Base-by-base conservation (phyloP, 1,140 invertebrate species). In the Procambarus clarkii region DNA sequence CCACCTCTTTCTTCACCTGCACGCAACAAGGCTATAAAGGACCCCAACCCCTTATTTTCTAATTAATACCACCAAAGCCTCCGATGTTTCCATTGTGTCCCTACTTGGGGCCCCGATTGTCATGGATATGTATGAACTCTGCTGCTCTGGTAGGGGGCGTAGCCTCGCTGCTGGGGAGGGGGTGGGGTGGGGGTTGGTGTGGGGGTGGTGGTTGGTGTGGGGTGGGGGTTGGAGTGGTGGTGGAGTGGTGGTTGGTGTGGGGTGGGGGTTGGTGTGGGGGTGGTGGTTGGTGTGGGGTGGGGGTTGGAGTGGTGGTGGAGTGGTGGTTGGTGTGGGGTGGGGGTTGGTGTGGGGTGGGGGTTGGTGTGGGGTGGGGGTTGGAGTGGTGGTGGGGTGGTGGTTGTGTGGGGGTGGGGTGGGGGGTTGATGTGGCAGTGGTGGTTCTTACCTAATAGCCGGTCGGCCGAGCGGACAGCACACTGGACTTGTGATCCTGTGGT, bases 11-110 rank as follows among this genome's bases (percentile, higher is more conserved):
- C 87, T 89, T 83, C 87, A 50, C 64, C 87, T 64, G 87, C 87
- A 89, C 87, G 87, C 87, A 89, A 89, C 79, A 83, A 69, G 87
- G 87, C 87, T 89, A 89, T 89, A 89, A 89, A 89, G 79, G 87
- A 83, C 87, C 50, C 18, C 18, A 89, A 81, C 87, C 87, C 79
- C 87, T 89, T 83, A 89, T 89, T 89, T 89, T 82, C 87, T 89
- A 89, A 89, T 89, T 89, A 89, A 89, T 89, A 77, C 87, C 87
- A 89, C 87, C 87, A 89, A 89, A 89, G 87, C 60, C 87, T 50
- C 79, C 80, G 79, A 82, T 89, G 87, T 89, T 82, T 46, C 79
- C 69, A 82, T 89, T 89, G 87, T 89, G 87, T 71, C 60, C 80
- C 64, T 81, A 89, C 87, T 89, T 82, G 50, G 87, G 87, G 46